A percentile compares a stretch with the other conserved stretches of the same genome.
phyloP scores from a whole-genome alignment of 2,888 invertebrate genomes.

The Phytoseiulus persimilis region DNA sequence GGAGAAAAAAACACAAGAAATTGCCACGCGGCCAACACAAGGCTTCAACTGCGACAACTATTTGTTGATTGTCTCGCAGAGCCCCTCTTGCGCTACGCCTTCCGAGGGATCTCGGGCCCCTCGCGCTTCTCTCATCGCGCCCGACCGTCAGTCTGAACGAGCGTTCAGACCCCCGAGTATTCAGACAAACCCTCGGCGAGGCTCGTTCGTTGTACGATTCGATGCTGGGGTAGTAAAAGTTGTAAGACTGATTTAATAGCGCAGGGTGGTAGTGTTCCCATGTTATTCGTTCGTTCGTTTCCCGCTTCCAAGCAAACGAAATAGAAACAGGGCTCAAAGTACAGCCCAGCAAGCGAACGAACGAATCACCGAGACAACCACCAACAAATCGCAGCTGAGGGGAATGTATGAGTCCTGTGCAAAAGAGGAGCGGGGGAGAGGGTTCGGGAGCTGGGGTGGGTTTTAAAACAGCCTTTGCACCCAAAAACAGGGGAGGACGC shows the following conservation, averaged over 20 bases:
- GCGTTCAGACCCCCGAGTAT: neutral
- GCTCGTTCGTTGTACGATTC: neutral
- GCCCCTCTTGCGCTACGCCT: neutral
- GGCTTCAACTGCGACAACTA: neutral
- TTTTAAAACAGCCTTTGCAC: neutral
- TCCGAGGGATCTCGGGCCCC: neutral
- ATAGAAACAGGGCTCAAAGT: neutral
- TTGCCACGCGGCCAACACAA: neutral
- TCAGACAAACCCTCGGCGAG: neutral
- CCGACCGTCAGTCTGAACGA: neutral
- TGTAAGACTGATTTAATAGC: neutral
- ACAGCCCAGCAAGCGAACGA: neutral
- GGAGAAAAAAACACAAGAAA: neutral
- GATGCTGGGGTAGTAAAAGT: neutral
- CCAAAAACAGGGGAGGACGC: neutral
- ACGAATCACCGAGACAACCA: neutral
- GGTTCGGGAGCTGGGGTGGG: neutral
- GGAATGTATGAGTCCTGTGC: neutral
- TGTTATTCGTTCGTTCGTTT: neutral
- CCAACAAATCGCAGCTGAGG: neutral
- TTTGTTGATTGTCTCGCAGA: neutral
- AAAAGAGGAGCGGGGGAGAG: neutral
- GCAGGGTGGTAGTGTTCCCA: conserved; percentile 5
- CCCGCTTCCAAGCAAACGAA: neutral
- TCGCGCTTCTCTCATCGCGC: neutral